Conservation (phyloP, 2,113 vertebrate species). For the Sula dactylatra region DNA sequence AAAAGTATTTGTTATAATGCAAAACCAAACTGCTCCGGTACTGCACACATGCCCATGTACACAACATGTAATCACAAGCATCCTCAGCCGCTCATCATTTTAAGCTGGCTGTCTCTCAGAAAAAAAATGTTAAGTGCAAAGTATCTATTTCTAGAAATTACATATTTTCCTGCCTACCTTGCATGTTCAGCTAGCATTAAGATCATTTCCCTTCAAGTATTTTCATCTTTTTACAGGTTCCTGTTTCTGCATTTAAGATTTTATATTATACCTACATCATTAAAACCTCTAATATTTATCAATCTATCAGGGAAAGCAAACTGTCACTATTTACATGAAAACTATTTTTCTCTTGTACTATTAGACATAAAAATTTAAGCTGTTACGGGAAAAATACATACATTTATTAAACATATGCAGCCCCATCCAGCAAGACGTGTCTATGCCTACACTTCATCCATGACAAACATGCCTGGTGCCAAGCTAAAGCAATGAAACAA, state of each 20-base stretch:
- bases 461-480: not conserved
- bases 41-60: rapidly evolving
- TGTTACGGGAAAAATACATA: not conserved
- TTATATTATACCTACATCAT: not conserved
- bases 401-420: not conserved
- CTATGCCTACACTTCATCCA: not conserved
- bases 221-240: not conserved
- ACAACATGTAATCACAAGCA: rapidly evolving
- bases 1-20: not conserved
- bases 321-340: not conserved
- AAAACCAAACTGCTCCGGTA: not conserved
- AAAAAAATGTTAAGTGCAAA: too few species aligned
- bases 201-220: not conserved
- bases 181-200: not conserved
- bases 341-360: not conserved
- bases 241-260: not conserved
- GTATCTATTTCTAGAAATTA: not conserved
- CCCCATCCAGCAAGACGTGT: not conserved
- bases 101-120: not conserved
- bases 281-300: not conserved
- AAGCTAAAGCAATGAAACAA: not conserved
- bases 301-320: not conserved
- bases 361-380: not conserved
- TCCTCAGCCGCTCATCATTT: not conserved
- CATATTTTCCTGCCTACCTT: not conserved